A percentile compares a stretch with the other conserved stretches of the same genome.
phyloP scores from a whole-genome alignment of 2,797 vertebrate genomes.

The Acipenser transmontanus region DNA sequence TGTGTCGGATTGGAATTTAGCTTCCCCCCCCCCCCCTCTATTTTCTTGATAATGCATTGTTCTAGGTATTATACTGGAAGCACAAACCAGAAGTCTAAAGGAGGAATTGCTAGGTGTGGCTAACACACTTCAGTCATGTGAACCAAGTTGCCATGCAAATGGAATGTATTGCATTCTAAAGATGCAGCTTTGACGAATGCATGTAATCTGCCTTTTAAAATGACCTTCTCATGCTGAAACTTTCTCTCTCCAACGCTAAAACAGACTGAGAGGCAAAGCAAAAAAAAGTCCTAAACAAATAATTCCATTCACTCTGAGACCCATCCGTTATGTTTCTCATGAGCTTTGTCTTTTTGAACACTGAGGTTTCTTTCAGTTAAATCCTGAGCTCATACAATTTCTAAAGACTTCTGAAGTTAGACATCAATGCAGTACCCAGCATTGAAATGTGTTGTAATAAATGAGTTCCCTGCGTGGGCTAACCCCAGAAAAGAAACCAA shows the following conservation, averaged over 20 bases:
- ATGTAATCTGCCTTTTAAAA: conserved; percentile 43
- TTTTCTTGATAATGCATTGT: too few relatives aligned
- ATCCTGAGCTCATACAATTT: too few relatives aligned
- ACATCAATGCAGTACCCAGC: too few relatives aligned
- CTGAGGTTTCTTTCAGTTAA: background rate
- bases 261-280: background rate
- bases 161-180: conserved; percentile 73
- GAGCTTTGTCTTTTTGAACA: conserved; percentile 1
- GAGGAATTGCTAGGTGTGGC: conserved; percentile 43
- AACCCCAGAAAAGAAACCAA: too few relatives aligned
- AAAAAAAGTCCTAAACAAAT: background rate
- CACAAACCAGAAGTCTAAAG: conserved; percentile 28
- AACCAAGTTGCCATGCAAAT: conserved; percentile 52
- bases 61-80: background rate
- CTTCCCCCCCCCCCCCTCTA: too few relatives aligned
- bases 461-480: too few relatives aligned
- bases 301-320: background rate
- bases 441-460: too few relatives aligned
- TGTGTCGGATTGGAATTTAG: too few relatives aligned
- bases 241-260: conserved; percentile 1
- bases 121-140: conserved; percentile 52
- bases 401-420: too few relatives aligned
- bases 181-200: conserved; percentile 60
- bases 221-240: conserved; percentile 14
- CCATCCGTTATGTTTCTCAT: background rate